Conservation (phyloP, 2,113 vertebrate species). For the Mus musculus region DNA sequence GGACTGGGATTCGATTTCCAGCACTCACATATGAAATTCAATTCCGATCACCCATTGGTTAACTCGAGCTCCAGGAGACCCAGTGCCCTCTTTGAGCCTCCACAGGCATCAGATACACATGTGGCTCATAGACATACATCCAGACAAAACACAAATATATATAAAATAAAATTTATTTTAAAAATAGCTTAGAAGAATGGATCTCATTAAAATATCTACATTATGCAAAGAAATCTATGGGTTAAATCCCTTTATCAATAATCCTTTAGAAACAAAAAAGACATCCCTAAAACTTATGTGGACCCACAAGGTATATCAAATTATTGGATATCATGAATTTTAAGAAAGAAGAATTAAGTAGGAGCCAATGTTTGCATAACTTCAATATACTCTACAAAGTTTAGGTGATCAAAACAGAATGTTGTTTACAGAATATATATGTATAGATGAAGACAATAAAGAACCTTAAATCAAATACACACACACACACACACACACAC, state of each 20-base stretch:
- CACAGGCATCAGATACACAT: not conserved
- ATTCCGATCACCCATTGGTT: not conserved
- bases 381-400: not conserved
- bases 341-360: not conserved
- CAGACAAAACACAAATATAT: not conserved
- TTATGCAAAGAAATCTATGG: not conserved
- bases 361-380: not conserved
- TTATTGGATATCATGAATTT: not conserved
- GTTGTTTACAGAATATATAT: not conserved
- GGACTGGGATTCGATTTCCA: not conserved
- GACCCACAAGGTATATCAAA: not conserved
- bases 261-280: not conserved
- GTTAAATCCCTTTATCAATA: not conserved
- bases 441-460: not conserved
- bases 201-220: not conserved
- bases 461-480: too few species aligned
- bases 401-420: not conserved
- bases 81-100: not conserved
- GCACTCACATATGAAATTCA: not conserved
- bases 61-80: not conserved
- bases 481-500: too few species aligned
- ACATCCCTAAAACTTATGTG: not conserved
- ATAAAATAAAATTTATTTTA: not conserved
- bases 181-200: not conserved
- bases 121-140: not conserved